These are phyloP conservation scores for Cantharis flavilabris DNA, from an alignment of 2,888 invertebrate genomes.

Conservation along the genomic window DNA sequence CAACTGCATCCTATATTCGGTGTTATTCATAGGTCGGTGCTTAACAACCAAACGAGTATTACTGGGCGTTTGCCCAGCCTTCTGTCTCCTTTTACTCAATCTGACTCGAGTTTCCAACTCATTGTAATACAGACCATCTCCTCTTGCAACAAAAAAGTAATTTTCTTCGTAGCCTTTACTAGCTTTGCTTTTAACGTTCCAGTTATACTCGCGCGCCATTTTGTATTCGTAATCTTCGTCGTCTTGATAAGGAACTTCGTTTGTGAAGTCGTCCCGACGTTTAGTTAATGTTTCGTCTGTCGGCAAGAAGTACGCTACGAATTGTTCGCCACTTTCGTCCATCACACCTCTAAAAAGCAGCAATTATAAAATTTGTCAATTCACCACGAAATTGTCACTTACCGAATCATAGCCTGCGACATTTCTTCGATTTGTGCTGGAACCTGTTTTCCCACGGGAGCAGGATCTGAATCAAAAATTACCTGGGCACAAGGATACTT, in stretches of 20 bases:
- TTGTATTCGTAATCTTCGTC: conserved; percentile 95
- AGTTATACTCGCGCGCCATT: conserved; percentile 97
- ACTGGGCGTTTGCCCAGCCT: conserved; percentile 64
- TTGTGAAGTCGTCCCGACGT: conserved; percentile 79
- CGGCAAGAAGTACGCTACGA: conserved; percentile 98
- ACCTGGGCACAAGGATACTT: conserved; percentile 98
- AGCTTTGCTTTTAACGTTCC: conserved; percentile 96
- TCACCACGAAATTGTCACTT: conserved; percentile 31
- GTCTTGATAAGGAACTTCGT: conserved; percentile 79
- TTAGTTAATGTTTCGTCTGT: conserved; percentile 91
- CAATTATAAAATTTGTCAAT: not conserved
- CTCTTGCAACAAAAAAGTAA: conserved; percentile 91
- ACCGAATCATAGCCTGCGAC: conserved; percentile 99
- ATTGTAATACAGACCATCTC: conserved; percentile 91
- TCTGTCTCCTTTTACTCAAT: conserved; percentile 88
- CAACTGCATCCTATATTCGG: conserved; percentile 85
- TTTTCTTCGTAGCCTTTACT: conserved; percentile 77
- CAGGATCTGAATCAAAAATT: conserved; percentile 98
- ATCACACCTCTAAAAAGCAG: conserved; percentile 84
- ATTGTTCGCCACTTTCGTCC: conserved; percentile 98
- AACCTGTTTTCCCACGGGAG: conserved; percentile 84
- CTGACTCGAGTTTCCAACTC: conserved; percentile 95
- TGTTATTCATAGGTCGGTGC: conserved; percentile 83
- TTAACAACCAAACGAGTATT: conserved; percentile 87
- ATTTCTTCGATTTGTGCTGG: conserved; percentile 94